Percentiles rank a stretch among this genome's conserved stretches.
These are phyloP conservation scores for Drosophila stalkeri DNA, from an alignment of 2,888 invertebrate genomes.

Conservation along the genomic window DNA sequence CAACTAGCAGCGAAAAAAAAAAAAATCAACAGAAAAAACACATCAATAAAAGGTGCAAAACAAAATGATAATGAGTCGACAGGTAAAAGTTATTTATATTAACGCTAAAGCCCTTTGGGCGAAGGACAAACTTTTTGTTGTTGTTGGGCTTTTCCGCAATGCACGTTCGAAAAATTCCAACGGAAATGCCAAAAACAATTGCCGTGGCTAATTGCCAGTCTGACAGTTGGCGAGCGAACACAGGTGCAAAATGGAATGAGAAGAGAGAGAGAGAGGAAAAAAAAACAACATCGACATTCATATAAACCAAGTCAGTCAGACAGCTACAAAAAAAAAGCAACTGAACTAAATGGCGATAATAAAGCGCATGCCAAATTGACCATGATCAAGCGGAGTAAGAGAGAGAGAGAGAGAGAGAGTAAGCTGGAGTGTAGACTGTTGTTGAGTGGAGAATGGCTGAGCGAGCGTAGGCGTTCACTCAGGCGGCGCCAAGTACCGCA, in stretches of 20 bases:
- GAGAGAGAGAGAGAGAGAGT: constrained; percentile 6
- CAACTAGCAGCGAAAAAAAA: not conserved
- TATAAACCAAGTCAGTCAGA: constrained; percentile 49
- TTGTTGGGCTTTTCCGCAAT: constrained; percentile 40
- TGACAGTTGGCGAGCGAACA: constrained; percentile 29
- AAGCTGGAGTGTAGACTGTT: not conserved
- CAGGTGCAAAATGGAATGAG: constrained; percentile 65
- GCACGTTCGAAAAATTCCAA: constrained; percentile 58
- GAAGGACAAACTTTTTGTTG: constrained; percentile 63
- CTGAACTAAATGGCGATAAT: constrained; percentile 32
- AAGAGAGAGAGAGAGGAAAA: not conserved
- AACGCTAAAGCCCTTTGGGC: constrained; percentile 13
- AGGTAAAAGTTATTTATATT: constrained; percentile 44
- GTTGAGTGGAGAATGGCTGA: not conserved
- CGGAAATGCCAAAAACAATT: constrained; percentile 71
- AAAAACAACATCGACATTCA: constrained; percentile 20
- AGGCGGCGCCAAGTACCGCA: constrained; percentile 64
- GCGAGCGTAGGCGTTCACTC: constrained; percentile 54
- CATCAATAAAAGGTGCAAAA: constrained; percentile 38
- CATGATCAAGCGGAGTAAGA: constrained; percentile 37
- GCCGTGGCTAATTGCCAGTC: constrained; percentile 66
- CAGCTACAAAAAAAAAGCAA: constrained; percentile 6
- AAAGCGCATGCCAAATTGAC: constrained; percentile 58
- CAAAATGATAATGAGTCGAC: constrained; percentile 55
- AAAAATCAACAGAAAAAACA: not conserved